A percentile compares a stretch with the other conserved stretches of the same genome.
phyloP scores from a whole-genome alignment of 2,888 invertebrate species.

The Ormyrus labotus region DNA sequence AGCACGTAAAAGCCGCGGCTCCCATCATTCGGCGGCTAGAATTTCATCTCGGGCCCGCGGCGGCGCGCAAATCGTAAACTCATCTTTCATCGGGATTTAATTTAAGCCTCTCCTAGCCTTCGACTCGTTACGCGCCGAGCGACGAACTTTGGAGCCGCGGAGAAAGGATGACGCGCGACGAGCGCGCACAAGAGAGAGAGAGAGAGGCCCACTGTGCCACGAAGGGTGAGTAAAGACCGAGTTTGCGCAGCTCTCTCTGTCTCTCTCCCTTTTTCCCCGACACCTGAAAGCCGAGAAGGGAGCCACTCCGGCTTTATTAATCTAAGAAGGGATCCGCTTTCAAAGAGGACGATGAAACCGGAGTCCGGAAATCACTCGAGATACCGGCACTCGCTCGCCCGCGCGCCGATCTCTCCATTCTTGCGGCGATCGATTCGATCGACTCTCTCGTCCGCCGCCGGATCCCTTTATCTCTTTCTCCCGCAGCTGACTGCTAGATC shows the following conservation, averaged over 20 bases:
- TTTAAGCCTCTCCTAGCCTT: background rate
- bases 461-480: background rate
- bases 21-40: background rate
- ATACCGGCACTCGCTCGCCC: constrained; percentile 57
- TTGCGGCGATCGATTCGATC: constrained; percentile 11
- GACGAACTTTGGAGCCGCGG: background rate
- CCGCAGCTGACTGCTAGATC: background rate
- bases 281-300: constrained; percentile 59
- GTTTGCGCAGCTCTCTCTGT: background rate
- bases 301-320: constrained; percentile 62
- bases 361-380: constrained; percentile 63
- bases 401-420: constrained; percentile 19
- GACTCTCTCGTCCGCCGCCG: background rate
- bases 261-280: constrained; percentile 6
- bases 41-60: constrained; percentile 1
- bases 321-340: constrained; percentile 59
- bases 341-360: constrained; percentile 63
- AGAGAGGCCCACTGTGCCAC: background rate
- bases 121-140: background rate
- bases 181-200: background rate
- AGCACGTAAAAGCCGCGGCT: background rate
- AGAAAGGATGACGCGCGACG: too few species aligned
- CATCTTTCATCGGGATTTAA: constrained; percentile 30
- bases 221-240: constrained; percentile 16
- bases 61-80: constrained; percentile 4